These are phyloP conservation scores for Cinclus cinclus DNA, from an alignment of 2,113 vertebrate genomes.

Conservation along the genomic window DNA sequence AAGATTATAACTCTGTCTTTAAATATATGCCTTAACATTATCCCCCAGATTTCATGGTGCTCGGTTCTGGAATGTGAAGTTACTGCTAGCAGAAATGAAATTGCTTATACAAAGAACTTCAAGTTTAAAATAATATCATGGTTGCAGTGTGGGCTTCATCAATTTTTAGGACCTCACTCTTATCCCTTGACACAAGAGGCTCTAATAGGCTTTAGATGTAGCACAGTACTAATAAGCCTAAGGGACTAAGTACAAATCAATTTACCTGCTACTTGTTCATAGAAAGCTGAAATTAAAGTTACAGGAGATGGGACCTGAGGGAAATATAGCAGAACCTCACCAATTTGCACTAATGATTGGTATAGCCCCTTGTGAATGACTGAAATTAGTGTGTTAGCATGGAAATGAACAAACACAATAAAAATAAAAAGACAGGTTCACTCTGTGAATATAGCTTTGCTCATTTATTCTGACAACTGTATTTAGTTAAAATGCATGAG, in stretches of 20 bases:
- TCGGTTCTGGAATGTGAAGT: background rate
- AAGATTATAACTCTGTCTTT: background rate
- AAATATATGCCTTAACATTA: background rate
- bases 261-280: constrained; percentile 54
- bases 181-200: constrained; percentile 51
- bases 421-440: constrained; percentile 44
- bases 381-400: constrained; percentile 55
- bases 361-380: constrained; percentile 46
- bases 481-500: constrained; percentile 52
- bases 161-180: constrained; percentile 43
- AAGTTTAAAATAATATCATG: constrained; percentile 3
- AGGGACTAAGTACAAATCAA: constrained; percentile 60
- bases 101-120: background rate
- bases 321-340: constrained; percentile 66
- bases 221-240: constrained; percentile 66
- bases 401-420: constrained; percentile 66
- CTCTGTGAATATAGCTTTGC: background rate
- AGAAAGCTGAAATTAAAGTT: constrained; percentile 70
- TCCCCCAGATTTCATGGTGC: background rate
- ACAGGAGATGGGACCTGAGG: constrained; percentile 47
- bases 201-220: constrained; percentile 57
- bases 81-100: constrained; percentile 5
- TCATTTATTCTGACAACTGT: constrained; percentile 57
- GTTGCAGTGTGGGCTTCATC: constrained; percentile 11
- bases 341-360: constrained; percentile 69